phyloP scores from a whole-genome alignment of 2,888 invertebrate species.

The Nemapogon koenigi region DNA sequence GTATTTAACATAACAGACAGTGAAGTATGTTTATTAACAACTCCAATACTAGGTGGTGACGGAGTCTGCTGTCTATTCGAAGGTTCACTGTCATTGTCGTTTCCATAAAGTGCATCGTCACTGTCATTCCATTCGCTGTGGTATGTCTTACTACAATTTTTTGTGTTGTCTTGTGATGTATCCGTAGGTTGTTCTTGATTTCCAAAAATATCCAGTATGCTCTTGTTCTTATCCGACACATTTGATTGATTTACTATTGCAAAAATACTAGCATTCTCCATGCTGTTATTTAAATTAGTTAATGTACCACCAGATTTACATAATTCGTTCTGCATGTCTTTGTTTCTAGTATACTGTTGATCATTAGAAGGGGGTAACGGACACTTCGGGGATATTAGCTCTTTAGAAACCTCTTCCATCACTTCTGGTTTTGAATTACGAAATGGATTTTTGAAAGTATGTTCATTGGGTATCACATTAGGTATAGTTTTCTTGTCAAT shows the following conservation, averaged over 20 bases:
- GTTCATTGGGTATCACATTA: no score
- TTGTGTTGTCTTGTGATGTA: constrained; percentile 26
- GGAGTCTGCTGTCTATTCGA: constrained; percentile 18
- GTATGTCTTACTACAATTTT: constrained; percentile 30
- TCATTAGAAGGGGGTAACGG: no score
- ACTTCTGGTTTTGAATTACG: no score
- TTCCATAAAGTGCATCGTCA: constrained; percentile 52
- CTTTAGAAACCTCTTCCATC: no score
- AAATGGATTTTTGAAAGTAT: background rate
- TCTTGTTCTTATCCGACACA: constrained; percentile 34
- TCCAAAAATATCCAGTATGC: constrained; percentile 51
- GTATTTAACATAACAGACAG: constrained; percentile 17
- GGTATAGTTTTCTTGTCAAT: background rate
- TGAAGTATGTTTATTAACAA: constrained; percentile 22
- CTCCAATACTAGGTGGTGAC: constrained; percentile 24
- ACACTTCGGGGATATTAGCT: no score
- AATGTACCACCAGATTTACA: background rate
- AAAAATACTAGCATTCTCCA: constrained; percentile 33
- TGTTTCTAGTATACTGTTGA: background rate
- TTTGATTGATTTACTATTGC: constrained; percentile 42
- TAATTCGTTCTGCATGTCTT: background rate
- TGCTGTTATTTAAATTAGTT: constrained; percentile 12
- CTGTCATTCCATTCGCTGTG: constrained; percentile 52
- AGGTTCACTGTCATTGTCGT: constrained; percentile 27
- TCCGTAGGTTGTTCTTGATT: constrained; percentile 20